phyloP scores from a whole-genome alignment of 2,797 vertebrate species.

The Gadopsis marmoratus region DNA sequence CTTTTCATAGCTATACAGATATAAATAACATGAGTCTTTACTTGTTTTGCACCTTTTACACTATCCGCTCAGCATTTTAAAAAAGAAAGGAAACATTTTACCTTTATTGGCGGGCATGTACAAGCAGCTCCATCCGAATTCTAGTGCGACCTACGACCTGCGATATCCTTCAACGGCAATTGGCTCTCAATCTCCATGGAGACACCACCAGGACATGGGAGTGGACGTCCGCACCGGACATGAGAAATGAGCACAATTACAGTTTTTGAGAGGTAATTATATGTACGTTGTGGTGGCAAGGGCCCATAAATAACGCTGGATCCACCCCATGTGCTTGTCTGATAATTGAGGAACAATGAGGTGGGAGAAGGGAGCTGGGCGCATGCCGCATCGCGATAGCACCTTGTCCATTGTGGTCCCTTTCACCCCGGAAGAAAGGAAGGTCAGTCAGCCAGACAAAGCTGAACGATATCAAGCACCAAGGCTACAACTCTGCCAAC shows the following conservation, averaged over 20 bases:
- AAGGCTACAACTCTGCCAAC: conserved; percentile 20
- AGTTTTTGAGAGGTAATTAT: conserved; percentile 81
- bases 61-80: not conserved
- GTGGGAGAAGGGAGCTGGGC: conserved; percentile 48
- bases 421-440: conserved; percentile 54
- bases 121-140: conserved; percentile 8
- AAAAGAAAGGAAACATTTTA: conserved; percentile 4
- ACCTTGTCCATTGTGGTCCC: conserved; percentile 50
- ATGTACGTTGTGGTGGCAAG: conserved; percentile 57
- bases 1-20: conserved; percentile 13
- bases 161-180: conserved; percentile 53
- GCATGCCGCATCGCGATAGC: conserved; percentile 26
- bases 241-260: conserved; percentile 85
- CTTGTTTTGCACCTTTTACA: not conserved
- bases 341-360: conserved; percentile 77
- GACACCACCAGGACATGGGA: conserved; percentile 42
- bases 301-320: conserved; percentile 73
- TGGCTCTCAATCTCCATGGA: conserved; percentile 67
- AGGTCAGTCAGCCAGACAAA: conserved; percentile 46
- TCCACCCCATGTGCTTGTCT: conserved; percentile 61
- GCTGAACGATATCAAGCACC: conserved; percentile 42
- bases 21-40: not conserved
- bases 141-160: conserved; percentile 37
- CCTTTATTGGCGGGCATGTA: not conserved
- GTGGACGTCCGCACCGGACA: conserved; percentile 54